Percentiles rank a stretch among this genome's conserved stretches.
Evolutionary conservation across 2,797 vertebrate species (phyloP).

Genomic region (Platyrinchus mystaceus): DNA sequence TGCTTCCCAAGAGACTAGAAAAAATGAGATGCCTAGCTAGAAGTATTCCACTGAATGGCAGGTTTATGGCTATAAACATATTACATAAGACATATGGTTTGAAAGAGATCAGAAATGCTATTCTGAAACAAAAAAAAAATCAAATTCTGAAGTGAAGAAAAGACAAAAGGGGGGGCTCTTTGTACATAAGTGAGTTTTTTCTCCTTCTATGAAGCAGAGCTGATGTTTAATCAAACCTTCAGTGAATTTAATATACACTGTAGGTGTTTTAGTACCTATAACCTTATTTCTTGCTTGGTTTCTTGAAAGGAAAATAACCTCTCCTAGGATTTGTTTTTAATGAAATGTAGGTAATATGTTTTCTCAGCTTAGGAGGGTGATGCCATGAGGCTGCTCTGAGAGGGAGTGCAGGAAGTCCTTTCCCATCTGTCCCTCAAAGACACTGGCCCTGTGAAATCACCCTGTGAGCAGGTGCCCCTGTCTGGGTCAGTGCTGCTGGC

Average conservation of each 20-base stretch:
- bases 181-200: neutral
- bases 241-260: conserved; percentile 33
- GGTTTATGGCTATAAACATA: neutral
- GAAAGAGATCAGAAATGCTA: neutral
- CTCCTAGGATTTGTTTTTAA: conserved; percentile 40
- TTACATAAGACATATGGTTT: neutral
- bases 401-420: neutral
- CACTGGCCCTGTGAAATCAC: neutral
- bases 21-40: neutral
- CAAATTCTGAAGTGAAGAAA: neutral
- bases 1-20: neutral
- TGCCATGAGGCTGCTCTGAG: neutral
- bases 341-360: conserved; percentile 14
- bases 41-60: neutral
- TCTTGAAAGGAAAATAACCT: conserved; percentile 45
- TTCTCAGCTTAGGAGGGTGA: neutral
- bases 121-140: neutral
- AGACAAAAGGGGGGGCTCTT: neutral
- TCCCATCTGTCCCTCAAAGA: neutral
- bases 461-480: neutral
- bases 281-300: conserved; percentile 49
- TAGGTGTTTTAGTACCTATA: conserved; percentile 38
- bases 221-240: conserved; percentile 54
- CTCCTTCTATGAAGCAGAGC: neutral
- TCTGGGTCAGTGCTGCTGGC: neutral